Evolutionary conservation across 2,113 vertebrate species (phyloP).

Genomic region (Halichoeres trimaculatus): DNA sequence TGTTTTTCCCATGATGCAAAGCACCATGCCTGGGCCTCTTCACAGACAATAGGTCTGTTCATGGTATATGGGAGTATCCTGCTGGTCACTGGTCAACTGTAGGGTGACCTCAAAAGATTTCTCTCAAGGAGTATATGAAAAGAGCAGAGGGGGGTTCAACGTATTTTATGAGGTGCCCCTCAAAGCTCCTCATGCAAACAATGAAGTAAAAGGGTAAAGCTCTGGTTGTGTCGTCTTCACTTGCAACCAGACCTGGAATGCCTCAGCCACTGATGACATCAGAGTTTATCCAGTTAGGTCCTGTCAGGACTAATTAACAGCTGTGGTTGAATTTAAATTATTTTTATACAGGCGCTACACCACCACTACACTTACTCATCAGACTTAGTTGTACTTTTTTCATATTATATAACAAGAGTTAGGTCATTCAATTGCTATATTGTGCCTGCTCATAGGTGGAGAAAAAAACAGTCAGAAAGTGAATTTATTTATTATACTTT

Average conservation of each 20-base stretch:
- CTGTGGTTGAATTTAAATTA: neutral
- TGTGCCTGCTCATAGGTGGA: neutral
- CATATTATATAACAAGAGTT: neutral
- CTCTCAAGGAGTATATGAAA: neutral
- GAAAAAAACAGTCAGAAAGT: neutral
- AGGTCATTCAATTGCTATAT: neutral
- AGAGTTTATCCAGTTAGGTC: neutral
- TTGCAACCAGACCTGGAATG: neutral
- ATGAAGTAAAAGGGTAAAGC: neutral
- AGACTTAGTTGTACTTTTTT: neutral
- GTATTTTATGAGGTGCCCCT: neutral
- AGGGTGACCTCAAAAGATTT: neutral
- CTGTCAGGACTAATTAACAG: neutral
- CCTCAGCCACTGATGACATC: neutral
- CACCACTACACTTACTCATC: no score
- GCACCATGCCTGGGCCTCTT: neutral
- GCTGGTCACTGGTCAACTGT: slow-evolving; percentile 17
- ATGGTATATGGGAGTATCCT: neutral
- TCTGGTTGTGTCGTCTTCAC: neutral
- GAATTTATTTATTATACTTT: neutral
- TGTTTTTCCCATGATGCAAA: slow-evolving; percentile 39
- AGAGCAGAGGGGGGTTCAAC: slow-evolving; percentile 2
- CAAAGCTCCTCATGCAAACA: neutral
- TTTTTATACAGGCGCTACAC: neutral
- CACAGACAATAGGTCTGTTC: slow-evolving; percentile 14